Evolutionary conservation across 2,888 invertebrate species (phyloP).

Genomic region (Euplagia quadripunctaria): DNA sequence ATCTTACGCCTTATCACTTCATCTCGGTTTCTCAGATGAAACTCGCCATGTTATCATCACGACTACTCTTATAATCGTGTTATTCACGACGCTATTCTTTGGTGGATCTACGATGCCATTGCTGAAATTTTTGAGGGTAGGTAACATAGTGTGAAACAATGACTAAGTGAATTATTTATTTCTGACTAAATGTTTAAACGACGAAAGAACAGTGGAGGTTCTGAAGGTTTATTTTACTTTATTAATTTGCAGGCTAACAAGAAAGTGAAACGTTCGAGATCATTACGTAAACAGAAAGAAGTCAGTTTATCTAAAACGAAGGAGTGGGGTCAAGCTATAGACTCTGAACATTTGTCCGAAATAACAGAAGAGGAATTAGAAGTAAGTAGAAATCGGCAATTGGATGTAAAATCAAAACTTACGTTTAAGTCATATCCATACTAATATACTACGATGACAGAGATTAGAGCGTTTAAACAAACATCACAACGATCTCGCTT

Average conservation of each 20-base stretch:
- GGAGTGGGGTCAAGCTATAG: conserved; percentile 98
- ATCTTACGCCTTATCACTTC: conserved; percentile 98
- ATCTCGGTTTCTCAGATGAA: conserved; percentile 97
- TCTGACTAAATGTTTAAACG: too few species aligned
- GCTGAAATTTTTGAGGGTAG: conserved; percentile 95
- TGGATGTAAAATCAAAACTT: neutral
- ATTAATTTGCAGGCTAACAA: conserved; percentile 79
- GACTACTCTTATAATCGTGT: conserved; percentile 98
- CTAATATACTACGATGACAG: too few species aligned
- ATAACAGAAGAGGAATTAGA: conserved; percentile 97
- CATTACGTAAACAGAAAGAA: conserved; percentile 90
- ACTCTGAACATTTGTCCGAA: conserved; percentile 97
- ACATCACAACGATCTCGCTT: too few species aligned
- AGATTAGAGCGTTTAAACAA: too few species aligned
- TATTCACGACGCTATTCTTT: conserved; percentile 97
- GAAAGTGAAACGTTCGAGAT: conserved; percentile 83
- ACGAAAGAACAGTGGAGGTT: too few species aligned
- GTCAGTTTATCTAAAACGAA: conserved; percentile 98
- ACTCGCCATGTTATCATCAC: conserved; percentile 98
- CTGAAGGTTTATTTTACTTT: neutral
- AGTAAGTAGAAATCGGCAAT: conserved; percentile 77
- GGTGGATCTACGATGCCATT: conserved; percentile 99
- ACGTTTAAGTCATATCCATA: too few species aligned
- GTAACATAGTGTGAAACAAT: conserved; percentile 19
- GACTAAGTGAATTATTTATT: neutral